Percentiles rank a stretch among this genome's conserved stretches.
Conservation (phyloP, 2,797 vertebrate genomes). For the Enteromius unitaeniatus region DNA sequence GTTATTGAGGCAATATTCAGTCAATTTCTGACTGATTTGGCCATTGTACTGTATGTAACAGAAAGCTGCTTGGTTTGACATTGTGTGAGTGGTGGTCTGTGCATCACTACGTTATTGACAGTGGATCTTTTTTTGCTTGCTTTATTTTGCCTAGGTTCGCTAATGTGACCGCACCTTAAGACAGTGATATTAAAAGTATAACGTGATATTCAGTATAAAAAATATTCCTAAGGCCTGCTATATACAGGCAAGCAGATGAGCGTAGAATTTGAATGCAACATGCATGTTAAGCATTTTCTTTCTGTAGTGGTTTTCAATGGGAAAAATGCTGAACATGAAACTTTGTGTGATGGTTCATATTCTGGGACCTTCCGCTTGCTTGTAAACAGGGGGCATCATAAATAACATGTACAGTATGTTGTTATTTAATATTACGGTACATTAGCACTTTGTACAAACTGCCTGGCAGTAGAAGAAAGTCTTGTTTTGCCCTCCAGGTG, state of each 20-base stretch:
- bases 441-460: background rate
- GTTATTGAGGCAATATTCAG: no score
- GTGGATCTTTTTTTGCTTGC: background rate
- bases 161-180: background rate
- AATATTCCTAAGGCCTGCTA: background rate
- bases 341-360: background rate
- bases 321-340: background rate
- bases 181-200: background rate
- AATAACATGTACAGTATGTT: background rate
- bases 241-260: background rate
- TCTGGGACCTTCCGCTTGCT: background rate
- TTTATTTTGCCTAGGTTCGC: background rate
- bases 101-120: background rate
- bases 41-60: background rate
- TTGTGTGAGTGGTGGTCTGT: background rate
- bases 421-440: background rate
- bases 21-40: background rate
- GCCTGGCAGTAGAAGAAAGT: background rate
- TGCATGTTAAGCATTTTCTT: background rate
- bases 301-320: background rate
- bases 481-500: background rate
- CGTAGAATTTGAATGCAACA: background rate
- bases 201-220: background rate
- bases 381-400: background rate
- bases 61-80: conserved; percentile 14